Evolutionary conservation across 2,113 vertebrate species (phyloP).

Genomic region (Burhinus bistriatus): DNA sequence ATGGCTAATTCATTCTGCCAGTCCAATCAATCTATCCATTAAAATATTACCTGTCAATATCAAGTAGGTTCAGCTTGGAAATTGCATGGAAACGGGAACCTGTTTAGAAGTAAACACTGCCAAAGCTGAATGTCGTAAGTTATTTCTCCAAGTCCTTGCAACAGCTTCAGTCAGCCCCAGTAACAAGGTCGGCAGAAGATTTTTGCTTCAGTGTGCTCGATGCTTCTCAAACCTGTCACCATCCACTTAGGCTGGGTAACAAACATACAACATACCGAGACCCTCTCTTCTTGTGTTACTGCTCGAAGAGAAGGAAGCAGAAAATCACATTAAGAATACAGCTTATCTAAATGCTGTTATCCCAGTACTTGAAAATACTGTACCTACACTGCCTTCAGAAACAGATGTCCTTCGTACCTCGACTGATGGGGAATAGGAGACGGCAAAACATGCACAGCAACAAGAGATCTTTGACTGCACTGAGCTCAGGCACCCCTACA

Average conservation of each 20-base stretch:
- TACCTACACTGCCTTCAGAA: not conserved
- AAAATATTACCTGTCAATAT: constrained; percentile 78
- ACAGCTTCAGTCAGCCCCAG: not conserved
- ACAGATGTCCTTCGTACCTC: not conserved
- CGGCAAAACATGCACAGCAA: not conserved
- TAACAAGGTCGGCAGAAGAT: constrained; percentile 17
- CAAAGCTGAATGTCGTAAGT: not conserved
- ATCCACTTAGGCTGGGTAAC: constrained; percentile 40
- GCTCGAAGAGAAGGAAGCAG: constrained; percentile 53
- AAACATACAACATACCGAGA: not conserved
- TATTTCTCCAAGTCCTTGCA: constrained; percentile 6
- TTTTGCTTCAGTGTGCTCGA: not conserved
- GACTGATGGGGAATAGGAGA: not conserved
- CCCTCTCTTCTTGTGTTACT: not conserved
- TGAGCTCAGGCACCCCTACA: not conserved
- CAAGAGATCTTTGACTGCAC: not conserved
- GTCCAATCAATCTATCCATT: constrained; percentile 77
- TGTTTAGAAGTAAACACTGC: constrained; percentile 65
- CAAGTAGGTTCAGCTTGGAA: constrained; percentile 61
- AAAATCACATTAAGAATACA: constrained; percentile 51
- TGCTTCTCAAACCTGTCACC: constrained; percentile 12
- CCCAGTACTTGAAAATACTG: not conserved
- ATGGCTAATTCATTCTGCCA: constrained; percentile 77
- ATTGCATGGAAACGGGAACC: constrained; percentile 46
- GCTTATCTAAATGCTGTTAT: not conserved